Base-by-base conservation (phyloP, 1,140 invertebrate genomes). In the Triops longicaudatus region DNA sequence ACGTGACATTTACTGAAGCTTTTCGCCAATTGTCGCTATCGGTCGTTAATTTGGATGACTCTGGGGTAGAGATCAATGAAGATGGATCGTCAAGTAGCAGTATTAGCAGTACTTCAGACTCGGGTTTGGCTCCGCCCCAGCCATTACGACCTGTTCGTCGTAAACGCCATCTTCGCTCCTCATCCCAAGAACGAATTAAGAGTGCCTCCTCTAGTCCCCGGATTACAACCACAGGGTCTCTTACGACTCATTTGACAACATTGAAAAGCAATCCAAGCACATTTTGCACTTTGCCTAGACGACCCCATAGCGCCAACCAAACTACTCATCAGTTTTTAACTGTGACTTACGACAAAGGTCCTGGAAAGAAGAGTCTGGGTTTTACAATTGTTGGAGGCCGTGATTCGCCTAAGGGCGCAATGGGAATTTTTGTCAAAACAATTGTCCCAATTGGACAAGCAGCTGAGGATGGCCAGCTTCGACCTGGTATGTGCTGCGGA, bases 371-470 rank as follows among this genome's bases (percentile, higher is more conserved):
- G 83, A 93, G 92, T 0, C 85, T 96, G 1, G 93, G 95, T 9
- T 97, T 97, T 82, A 95, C 92, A 73, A 95, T 97, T 79, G 95
- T 97, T 0, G 95, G 95, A 10, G 95, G 95, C 42, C 87, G 88
- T 75, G 94, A 97, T 83, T 95, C 93, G 26, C 92, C 94, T 0
- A 90, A 92, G 85, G 94, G 94, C 78, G 91, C 89, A 79, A 90
- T 96, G 83, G 93, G 91, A 42, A 96, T 97, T 81, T 96, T 94
- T 84, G 92, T 97, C 31, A 94, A 96, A 84, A 93, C 93, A 76
- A 93, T 97, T 73, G 84, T 96, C 81, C 90, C 93, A 12, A 88
- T 90, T 81, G 94, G 95, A 26, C 91, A 96, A 83, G 93, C 94
- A 76, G 90, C 93, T 71, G 92, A 95, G 82, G 90, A 91, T 85